Evolutionary conservation across 2,797 vertebrate genomes (phyloP).

Genomic region (Lates japonicus): DNA sequence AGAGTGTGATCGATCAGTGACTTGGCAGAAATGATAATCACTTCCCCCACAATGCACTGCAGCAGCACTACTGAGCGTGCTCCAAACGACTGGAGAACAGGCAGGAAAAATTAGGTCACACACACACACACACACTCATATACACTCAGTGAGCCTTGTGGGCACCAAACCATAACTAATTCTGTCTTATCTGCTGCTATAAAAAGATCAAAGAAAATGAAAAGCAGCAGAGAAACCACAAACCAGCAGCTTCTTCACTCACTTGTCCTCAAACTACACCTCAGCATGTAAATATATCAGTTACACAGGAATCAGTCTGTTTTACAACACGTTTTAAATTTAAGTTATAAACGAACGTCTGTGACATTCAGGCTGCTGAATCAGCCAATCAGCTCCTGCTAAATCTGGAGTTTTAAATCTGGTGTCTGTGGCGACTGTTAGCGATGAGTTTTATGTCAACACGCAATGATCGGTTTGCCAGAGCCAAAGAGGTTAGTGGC

Average conservation of each 20-base stretch:
- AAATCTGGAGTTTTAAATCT: too few species aligned
- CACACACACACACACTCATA: constrained; percentile 31
- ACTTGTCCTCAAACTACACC: not conserved
- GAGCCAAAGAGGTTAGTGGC: too few species aligned
- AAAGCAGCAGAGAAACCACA: constrained; percentile 10
- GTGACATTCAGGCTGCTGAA: too few species aligned
- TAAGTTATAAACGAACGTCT: too few species aligned
- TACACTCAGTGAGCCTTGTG: constrained; percentile 30
- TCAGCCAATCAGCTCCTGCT: too few species aligned
- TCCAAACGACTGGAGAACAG: constrained; percentile 50
- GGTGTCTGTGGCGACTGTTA: too few species aligned
- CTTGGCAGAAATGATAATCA: constrained; percentile 78
- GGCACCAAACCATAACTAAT: constrained; percentile 70
- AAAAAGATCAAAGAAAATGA: constrained; percentile 80
- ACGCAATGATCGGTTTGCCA: too few species aligned
- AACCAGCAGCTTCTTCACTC: constrained; percentile 21
- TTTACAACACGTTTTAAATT: too few species aligned
- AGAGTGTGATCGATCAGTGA: constrained; percentile 67
- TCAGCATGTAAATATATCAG: not conserved
- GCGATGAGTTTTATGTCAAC: too few species aligned
- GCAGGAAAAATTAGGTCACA: constrained; percentile 71
- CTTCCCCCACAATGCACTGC: constrained; percentile 70
- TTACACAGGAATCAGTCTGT: not conserved
- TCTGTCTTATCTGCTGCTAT: constrained; percentile 83
- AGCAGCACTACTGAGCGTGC: constrained; percentile 37